Percentiles rank a stretch among this genome's conserved stretches.
phyloP scores from a whole-genome alignment of 2,797 vertebrate genomes.

The Allobates femoralis region DNA sequence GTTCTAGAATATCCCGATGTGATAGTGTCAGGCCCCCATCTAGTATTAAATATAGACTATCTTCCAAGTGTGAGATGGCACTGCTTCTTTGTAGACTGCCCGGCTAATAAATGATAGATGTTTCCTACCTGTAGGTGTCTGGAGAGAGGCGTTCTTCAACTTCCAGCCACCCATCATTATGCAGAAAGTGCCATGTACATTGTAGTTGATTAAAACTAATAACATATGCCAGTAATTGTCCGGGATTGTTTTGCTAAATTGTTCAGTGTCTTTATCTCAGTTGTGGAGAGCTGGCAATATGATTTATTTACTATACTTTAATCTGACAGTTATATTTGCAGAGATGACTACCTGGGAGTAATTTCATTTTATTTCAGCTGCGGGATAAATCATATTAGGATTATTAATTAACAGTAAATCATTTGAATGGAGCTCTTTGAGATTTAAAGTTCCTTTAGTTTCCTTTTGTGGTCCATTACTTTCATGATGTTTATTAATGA shows the following conservation, averaged over 20 bases:
- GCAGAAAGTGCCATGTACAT: not conserved
- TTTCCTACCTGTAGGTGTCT: not conserved
- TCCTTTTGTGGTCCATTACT: constrained; percentile 62
- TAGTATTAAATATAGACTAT: not conserved
- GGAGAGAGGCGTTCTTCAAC: not conserved
- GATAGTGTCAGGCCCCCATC: too few relatives aligned
- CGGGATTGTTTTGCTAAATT: constrained; percentile 20
- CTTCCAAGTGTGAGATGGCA: not conserved
- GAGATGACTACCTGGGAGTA: constrained; percentile 61
- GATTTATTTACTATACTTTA: constrained; percentile 54
- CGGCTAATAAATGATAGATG: not conserved
- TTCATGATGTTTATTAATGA: constrained; percentile 61
- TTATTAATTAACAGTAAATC: constrained; percentile 63
- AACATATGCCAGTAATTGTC: not conserved
- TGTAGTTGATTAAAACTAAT: not conserved
- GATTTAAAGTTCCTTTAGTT: constrained; percentile 45
- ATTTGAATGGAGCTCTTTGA: constrained; percentile 46
- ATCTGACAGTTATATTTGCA: constrained; percentile 58
- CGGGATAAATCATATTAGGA: constrained; percentile 56
- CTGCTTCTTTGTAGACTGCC: not conserved
- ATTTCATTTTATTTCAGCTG: constrained; percentile 57
- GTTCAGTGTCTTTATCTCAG: constrained; percentile 22
- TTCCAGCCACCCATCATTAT: not conserved
- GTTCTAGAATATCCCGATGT: too few relatives aligned
- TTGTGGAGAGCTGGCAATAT: constrained; percentile 23